phyloP scores from a whole-genome alignment of 2,113 vertebrate genomes.

The Salminus brasiliensis region DNA sequence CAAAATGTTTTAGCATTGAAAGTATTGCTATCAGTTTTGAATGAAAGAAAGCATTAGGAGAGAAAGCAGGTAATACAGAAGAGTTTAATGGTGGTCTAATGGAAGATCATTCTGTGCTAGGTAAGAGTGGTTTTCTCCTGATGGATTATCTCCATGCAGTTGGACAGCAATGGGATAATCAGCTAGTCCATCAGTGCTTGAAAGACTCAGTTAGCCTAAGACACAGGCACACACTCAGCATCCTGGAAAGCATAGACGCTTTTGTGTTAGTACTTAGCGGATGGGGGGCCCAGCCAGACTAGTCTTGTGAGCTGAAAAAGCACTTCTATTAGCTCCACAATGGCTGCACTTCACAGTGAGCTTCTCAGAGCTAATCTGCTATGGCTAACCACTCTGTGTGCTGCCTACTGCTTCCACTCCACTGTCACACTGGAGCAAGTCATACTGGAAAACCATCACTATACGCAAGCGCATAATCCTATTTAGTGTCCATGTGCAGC shows the following conservation, averaged over 20 bases:
- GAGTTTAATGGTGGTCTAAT: too few species aligned
- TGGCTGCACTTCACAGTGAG: conserved; percentile 27
- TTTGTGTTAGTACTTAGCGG: conserved; percentile 30
- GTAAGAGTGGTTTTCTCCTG: not conserved
- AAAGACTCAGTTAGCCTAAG: conserved; percentile 25
- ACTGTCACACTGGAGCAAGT: not conserved
- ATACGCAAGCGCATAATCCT: conserved; percentile 22
- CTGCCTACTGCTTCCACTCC: conserved; percentile 21
- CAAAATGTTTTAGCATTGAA: too few species aligned
- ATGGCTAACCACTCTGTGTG: conserved; percentile 7
- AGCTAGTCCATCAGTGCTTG: conserved; percentile 15
- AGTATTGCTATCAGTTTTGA: too few species aligned
- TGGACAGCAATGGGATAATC: not conserved
- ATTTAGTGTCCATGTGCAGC: conserved; percentile 23
- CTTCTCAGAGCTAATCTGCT: conserved; percentile 18
- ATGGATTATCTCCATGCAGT: not conserved
- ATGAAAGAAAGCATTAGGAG: too few species aligned
- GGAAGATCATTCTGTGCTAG: too few species aligned
- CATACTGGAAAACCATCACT: conserved; percentile 19
- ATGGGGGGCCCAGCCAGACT: conserved; percentile 31
- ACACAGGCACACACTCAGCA: conserved; percentile 11
- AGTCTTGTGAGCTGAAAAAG: conserved; percentile 26
- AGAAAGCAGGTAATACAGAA: too few species aligned
- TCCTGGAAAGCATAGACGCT: conserved; percentile 32
- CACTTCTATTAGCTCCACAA: conserved; percentile 40